These are phyloP conservation scores for Chelonia mydas DNA, from an alignment of 2,797 vertebrate genomes.

Conservation along the genomic window DNA sequence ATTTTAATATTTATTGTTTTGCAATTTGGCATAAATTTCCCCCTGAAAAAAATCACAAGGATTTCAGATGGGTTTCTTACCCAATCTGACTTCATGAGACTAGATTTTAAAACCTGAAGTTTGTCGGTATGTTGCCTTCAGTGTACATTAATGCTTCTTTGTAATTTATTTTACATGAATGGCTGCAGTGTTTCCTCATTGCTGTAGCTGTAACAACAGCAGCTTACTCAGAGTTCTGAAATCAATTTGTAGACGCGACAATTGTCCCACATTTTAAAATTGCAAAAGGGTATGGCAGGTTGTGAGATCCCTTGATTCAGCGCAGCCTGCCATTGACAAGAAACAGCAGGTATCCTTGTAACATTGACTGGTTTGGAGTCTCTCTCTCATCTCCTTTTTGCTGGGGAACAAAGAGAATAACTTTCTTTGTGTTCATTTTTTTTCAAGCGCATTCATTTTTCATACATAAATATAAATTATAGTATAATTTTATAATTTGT, in stretches of 20 bases:
- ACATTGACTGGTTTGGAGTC: neutral
- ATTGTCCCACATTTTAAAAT: neutral
- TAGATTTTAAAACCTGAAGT: fast-evolving
- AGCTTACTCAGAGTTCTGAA: slow-evolving; percentile 9
- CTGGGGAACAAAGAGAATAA: slow-evolving; percentile 35
- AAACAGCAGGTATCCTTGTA: slow-evolving; percentile 25
- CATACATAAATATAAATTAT: neutral
- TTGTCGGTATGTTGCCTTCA: fast-evolving
- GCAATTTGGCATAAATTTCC: neutral
- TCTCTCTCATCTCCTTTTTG: slow-evolving; percentile 39
- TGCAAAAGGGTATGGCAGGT: neutral
- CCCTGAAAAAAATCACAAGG: neutral
- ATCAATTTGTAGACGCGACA: neutral
- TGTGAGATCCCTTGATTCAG: slow-evolving; percentile 52
- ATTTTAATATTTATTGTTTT: neutral
- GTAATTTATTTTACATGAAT: neutral
- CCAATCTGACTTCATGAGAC: neutral
- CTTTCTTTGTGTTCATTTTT: neutral
- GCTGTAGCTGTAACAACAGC: neutral
- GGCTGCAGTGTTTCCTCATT: neutral
- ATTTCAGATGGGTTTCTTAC: neutral
- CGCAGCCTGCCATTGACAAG: neutral
- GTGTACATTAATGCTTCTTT: fast-evolving
- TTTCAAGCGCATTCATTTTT: neutral
- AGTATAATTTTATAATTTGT: neutral